phyloP scores from a whole-genome alignment of 2,888 invertebrate genomes.

The Trichogramma evanescens region DNA sequence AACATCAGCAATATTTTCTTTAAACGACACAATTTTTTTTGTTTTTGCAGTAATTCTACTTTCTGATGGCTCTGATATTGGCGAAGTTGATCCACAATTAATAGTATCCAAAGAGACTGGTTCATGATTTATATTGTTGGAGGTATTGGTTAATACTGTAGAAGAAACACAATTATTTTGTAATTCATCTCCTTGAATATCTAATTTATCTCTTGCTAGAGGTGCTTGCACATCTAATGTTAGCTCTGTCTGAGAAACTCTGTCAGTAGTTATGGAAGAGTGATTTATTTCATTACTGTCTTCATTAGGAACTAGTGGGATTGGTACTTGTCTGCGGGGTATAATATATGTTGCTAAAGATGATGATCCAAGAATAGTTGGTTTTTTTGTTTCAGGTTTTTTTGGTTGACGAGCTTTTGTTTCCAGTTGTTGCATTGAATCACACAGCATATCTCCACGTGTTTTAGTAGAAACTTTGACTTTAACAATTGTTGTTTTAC shows the following conservation, averaged over 20 bases:
- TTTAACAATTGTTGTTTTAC: slow-evolving; percentile 29
- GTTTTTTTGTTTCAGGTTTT: slow-evolving; percentile 25
- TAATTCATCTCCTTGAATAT: too few species aligned
- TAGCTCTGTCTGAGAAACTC: too few species aligned
- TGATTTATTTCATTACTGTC: too few species aligned
- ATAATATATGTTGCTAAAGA: slow-evolving; percentile 4
- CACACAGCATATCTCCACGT: slow-evolving; percentile 52
- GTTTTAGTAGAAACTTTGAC: slow-evolving; percentile 52
- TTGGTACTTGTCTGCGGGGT: slow-evolving; percentile 14
- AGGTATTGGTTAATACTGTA: slow-evolving; percentile 1
- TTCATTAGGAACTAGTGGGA: background rate
- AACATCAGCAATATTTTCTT: slow-evolving; percentile 18
- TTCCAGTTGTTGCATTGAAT: slow-evolving; percentile 46
- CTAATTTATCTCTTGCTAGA: too few species aligned
- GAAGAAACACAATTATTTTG: background rate
- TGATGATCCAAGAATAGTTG: background rate
- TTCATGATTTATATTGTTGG: background rate
- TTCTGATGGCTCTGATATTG: background rate
- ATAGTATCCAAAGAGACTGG: background rate
- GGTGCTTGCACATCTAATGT: too few species aligned
- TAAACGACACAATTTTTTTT: slow-evolving; percentile 30
- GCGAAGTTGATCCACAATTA: background rate
- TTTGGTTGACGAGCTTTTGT: slow-evolving; percentile 45
- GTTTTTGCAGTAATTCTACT: background rate
- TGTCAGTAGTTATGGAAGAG: too few species aligned